Base-by-base conservation (phyloP, 1,140 invertebrate genomes). In the Ooceraea biroi region DNA sequence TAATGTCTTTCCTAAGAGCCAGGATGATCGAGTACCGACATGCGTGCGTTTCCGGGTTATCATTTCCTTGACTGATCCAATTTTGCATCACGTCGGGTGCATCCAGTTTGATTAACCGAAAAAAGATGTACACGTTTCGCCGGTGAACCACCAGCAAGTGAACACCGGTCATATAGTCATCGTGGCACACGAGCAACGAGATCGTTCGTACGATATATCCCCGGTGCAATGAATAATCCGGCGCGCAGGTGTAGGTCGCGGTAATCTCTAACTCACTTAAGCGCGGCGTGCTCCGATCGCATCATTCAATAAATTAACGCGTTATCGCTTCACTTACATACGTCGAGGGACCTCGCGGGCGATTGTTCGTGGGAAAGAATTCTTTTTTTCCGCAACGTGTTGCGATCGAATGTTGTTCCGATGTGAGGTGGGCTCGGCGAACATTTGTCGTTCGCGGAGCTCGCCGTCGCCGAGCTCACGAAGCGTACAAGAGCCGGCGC, bases 301-400 rank as follows among this genome's bases (percentile, higher is more conserved):
- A 44, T 73, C 22, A 58, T 73, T 73, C 22, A 44, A 73, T 58
- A 73, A 73, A 73, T 73, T 73, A 73, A 19, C 52, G 19, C 36
- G 36, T 25, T 73, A 73, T 27, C 69, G 52, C 19, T 73, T 72
- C 36, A 73, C 30, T 11, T 11, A 5, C 22, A n/a, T n/a, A n/a
- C n/a, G n/a, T n/a, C n/a, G n/a, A n/a, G n/a, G n/a, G n/a, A n/a
- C n/a, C n/a, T n/a, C n/a, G n/a, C 3, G 1, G 14, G 14, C 69
- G 36, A 58, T 5, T 17, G 69, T 4, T 25, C 69, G 36, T 73
- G 69, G 36, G 69, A 73, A 73, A 58, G 36, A 58, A 57, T 73
- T 44, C 57, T 19, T 72, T 72, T 57, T 30, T 73, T 57, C 52
- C 30, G 19, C 19, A 44, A 25, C 41, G 36, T 57, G 50, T 41